Percentiles rank a stretch among this genome's conserved stretches.
phyloP scores from a whole-genome alignment of 2,113 vertebrate species.

The Agelaius phoeniceus region DNA sequence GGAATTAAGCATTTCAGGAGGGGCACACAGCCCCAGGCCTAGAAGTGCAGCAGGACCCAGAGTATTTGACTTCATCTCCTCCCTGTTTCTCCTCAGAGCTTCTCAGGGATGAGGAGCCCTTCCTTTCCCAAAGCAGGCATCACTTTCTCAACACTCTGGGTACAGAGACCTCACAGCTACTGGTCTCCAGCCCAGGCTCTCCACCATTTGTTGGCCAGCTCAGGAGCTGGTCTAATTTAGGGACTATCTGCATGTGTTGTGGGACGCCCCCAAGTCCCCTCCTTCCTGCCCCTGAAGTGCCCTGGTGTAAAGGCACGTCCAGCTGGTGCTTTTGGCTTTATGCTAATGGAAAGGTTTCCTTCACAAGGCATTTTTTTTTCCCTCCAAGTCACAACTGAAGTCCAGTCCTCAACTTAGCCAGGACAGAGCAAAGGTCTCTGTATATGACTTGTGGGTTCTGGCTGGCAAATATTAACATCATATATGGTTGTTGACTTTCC shows the following conservation, averaged over 20 bases:
- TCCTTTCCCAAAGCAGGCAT: background rate
- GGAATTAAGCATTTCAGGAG: background rate
- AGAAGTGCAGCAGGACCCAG: background rate
- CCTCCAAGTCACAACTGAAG: background rate
- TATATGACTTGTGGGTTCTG: slow-evolving; percentile 25
- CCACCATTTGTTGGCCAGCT: background rate
- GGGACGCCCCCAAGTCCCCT: background rate
- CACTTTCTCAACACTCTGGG: background rate
- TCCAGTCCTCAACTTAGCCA: slow-evolving; percentile 50
- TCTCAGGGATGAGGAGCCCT: background rate
- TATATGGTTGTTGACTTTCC: slow-evolving; percentile 55
- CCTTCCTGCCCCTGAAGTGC: background rate
- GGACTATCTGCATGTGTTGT: background rate
- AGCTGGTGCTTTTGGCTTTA: slow-evolving; percentile 9
- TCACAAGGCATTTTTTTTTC: background rate
- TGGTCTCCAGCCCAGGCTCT: background rate
- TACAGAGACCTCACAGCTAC: background rate
- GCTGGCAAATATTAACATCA: slow-evolving; percentile 31
- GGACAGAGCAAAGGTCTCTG: slow-evolving; percentile 48
- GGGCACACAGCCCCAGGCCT: background rate
- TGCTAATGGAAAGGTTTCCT: slow-evolving; percentile 22
- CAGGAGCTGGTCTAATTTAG: background rate
- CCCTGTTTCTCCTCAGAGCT: background rate
- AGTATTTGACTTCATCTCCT: background rate
- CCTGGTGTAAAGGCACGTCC: background rate